Conservation (phyloP, 2,888 invertebrate species). For the Cheilosia urbana region DNA sequence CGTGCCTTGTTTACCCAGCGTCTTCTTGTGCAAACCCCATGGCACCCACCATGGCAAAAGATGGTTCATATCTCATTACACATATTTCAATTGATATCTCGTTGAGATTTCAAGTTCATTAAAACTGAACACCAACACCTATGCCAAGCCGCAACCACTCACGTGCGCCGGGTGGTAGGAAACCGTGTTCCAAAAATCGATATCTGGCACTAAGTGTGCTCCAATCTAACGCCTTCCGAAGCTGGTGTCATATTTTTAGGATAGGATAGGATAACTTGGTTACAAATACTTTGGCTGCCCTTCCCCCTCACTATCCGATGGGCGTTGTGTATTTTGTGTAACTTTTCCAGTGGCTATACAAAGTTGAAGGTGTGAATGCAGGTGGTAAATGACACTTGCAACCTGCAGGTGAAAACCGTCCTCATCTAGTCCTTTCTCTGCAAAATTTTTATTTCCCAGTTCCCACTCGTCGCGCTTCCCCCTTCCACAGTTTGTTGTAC, state of each 20-base stretch:
- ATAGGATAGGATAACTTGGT: neutral
- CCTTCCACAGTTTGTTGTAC: conserved; percentile 10
- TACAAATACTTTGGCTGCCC: conserved; percentile 10
- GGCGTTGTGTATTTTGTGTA: neutral
- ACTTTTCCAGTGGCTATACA: conserved; percentile 8
- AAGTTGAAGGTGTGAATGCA: conserved; percentile 52
- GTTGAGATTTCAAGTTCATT: conserved; percentile 58
- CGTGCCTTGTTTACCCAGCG: too few species aligned
- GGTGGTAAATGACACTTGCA: conserved; percentile 53
- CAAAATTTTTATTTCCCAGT: neutral
- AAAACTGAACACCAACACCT: conserved; percentile 34
- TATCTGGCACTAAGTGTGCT: conserved; percentile 29
- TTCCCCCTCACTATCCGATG: neutral
- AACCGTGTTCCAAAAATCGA: conserved; percentile 46
- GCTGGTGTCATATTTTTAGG: conserved; percentile 9
- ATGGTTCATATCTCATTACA: conserved; percentile 44
- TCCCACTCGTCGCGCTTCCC: neutral
- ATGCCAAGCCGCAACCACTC: neutral
- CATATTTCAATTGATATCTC: conserved; percentile 55
- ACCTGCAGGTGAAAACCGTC: conserved; percentile 41
- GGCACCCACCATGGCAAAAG: neutral
- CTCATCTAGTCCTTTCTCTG: conserved; percentile 10
- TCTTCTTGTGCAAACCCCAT: neutral
- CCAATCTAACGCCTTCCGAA: conserved; percentile 1
- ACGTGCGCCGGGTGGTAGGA: neutral